Conservation (phyloP, 2,797 vertebrate species). For the Dromococcyx pavoninus region DNA sequence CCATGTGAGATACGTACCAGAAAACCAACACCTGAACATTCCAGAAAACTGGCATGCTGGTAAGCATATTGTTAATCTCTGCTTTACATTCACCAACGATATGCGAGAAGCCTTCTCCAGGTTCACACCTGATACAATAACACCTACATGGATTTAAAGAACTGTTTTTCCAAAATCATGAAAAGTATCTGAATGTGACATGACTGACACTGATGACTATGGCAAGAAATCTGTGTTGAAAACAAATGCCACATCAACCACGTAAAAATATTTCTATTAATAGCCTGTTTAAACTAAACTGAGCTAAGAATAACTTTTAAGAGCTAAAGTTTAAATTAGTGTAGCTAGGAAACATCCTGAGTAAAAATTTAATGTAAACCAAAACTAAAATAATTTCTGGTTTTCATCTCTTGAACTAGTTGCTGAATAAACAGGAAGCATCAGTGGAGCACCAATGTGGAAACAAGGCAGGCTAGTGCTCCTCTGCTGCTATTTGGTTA, state of each 20-base stretch:
- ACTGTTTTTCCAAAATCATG: neutral
- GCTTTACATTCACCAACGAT: neutral
- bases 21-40: neutral
- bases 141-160: neutral
- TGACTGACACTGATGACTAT: neutral
- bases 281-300: neutral
- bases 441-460: neutral
- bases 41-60: neutral
- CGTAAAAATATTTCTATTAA: neutral
- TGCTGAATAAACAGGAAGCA: neutral
- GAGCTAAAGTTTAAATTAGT: neutral
- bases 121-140: neutral
- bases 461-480: neutral
- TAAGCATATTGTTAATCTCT: neutral
- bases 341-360: neutral
- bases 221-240: neutral
- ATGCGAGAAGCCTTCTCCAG: neutral
- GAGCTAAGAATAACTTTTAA: neutral
- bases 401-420: neutral
- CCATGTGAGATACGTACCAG: fast-evolving
- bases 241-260: neutral
- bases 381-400: neutral
- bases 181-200: neutral
- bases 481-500: neutral
- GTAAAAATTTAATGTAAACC: neutral